Base-by-base conservation (phyloP, 2,888 invertebrate genomes). In the Cantharis rustica region DNA sequence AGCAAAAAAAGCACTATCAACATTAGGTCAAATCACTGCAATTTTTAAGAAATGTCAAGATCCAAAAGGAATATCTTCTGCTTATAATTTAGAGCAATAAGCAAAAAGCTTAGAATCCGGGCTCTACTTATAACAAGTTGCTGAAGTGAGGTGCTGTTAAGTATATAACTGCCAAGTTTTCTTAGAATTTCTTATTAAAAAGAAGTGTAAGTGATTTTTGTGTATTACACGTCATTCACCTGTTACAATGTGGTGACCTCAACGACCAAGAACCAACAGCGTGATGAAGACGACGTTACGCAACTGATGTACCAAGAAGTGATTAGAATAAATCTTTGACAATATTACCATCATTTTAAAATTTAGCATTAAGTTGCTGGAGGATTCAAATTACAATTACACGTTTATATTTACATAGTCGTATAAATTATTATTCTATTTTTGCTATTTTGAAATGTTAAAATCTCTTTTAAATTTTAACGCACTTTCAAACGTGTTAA, bases 311-410 rank as follows among this genome's bases (percentile, higher is more conserved):
- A 80, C 80, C 77, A 72, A 81, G 82, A 82, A 82, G 81, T 83
- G 81, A 81, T 83, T 81, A 80, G 78, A 78, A 81, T 83, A 83
- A 82, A 83, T 83, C 82, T 81, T 80, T 81, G 82, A 81, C 80
- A 82, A 81, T 82, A 66, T 23, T 66, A 10, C 17, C 17, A n/a
- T 17, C 23, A n/a, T 20, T 66, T 66, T 13, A 66, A 64, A 47
- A 47, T n/a, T 47, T 47, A 47, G n/a, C n/a, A n/a, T n/a, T n/a
- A 47, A 47, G n/a, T 47, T 47, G 20, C 64, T 66, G 1, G 64
- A 66, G 64, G 64, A 20, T 13, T 20, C 20, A 17, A 64, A 66
- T 66, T 66, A 23, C n/a, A 66, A n/a, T 66, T 20, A 23, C 64
- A 17, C 64, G n/a, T 23, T 66, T 66, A 11, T 20, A 66, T 20